Evolutionary conservation across 2,888 invertebrate species (phyloP).

Genomic region (Clostera curtula): DNA sequence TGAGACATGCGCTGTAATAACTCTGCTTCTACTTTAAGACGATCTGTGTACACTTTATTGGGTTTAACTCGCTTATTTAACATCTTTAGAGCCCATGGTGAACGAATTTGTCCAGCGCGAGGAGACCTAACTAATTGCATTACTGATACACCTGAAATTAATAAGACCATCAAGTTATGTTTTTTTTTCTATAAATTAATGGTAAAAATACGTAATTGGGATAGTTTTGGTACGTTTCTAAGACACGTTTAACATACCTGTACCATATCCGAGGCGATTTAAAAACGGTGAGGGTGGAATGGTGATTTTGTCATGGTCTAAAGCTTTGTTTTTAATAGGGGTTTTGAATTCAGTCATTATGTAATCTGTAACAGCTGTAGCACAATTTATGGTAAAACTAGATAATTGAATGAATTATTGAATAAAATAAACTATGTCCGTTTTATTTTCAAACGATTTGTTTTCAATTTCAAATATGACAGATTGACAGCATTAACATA

Average conservation of each 20-base stretch:
- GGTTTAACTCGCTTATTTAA: constrained; percentile 71
- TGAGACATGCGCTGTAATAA: constrained; percentile 81
- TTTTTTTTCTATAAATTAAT: no score
- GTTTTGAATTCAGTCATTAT: constrained; percentile 55
- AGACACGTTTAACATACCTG: no score
- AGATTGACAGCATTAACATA: no score
- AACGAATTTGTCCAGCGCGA: constrained; percentile 77
- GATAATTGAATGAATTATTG: no score
- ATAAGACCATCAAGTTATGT: neutral
- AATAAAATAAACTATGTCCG: no score
- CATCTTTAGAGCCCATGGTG: constrained; percentile 92
- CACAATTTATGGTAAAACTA: no score
- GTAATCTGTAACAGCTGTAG: neutral
- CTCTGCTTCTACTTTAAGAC: constrained; percentile 82
- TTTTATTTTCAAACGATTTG: no score
- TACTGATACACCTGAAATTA: constrained; percentile 80
- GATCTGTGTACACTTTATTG: constrained; percentile 57
- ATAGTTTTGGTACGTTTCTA: no score
- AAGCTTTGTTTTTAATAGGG: constrained; percentile 46
- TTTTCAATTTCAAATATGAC: no score
- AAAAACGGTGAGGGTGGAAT: constrained; percentile 85
- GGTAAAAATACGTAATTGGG: no score
- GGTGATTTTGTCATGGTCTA: constrained; percentile 41
- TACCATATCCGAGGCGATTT: constrained; percentile 83
- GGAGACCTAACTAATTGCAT: constrained; percentile 85